Base-by-base conservation (phyloP, 2,113 vertebrate genomes). In the Pitta sordida region DNA sequence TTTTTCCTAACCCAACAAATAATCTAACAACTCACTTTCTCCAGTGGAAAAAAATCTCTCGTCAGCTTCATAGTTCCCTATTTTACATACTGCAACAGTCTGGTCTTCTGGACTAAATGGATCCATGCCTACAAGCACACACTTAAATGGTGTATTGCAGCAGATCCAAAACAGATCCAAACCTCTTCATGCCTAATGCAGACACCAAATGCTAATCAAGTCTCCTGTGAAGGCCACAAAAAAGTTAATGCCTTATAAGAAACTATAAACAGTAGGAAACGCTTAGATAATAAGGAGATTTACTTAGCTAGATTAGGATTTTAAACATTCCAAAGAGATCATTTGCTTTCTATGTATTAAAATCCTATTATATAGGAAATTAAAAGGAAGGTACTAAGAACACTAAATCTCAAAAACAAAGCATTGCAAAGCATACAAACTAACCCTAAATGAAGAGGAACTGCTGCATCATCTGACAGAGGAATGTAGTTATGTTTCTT, bases 341-440 rank as follows among this genome's bases (percentile, higher is more conserved):
- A 20, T 84, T 94, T 92, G 22, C 83, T 88, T 90, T 81, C 80
- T 82, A 63, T 44, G 48, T 94, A 93, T 91, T 94, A 94, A 94
- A 88, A 94, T 75, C 80, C 83, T 86, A 92, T 95, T 88, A 93
- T 32, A 71, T 44, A 78, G 60, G 80, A 94, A 94, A 90, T 93
- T 88, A 93, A 78, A 53, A 75, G 58, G 27, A 86, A 86, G 93
- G 77, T 34, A 86, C 44, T 68, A 87, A 77, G 65, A 90, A 75
- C 56, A 56, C 32, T 75, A 68, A 86, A 49, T 60, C 65, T 86
- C 64, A 55, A 80, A 78, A 78, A 56, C 64, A 83, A 90, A 86
- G 83, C n/a, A 13, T 26, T 41, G 77, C 76, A 68, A 71, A 84
- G 89, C 91, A 78, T 75, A 63, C 83, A 71, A 71, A 95, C 83